A percentile compares a stretch with the other conserved stretches of the same genome.
These are phyloP conservation scores for Sebastes flavidus DNA, from an alignment of 2,797 vertebrate genomes.

Conservation along the genomic window DNA sequence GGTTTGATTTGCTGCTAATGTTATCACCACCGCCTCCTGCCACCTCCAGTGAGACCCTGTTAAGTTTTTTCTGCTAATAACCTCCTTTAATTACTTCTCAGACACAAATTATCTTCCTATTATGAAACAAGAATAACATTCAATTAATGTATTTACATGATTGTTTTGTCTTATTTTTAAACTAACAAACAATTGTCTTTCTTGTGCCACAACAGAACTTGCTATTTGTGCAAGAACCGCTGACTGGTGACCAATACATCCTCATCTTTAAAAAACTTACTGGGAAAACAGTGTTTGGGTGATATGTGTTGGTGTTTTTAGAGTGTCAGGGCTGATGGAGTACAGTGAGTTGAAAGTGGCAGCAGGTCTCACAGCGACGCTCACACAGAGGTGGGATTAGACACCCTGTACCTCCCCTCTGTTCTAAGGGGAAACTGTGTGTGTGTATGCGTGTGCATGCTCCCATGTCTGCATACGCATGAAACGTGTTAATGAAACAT, in stretches of 20 bases:
- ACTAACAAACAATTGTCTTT: neutral
- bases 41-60: slow-evolving; percentile 40
- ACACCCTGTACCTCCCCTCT: neutral
- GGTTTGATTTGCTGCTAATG: slow-evolving; percentile 15
- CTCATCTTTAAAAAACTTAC: neutral
- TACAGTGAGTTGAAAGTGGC: slow-evolving; percentile 2
- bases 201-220: neutral
- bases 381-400: neutral
- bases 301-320: neutral
- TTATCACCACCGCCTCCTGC: slow-evolving; percentile 43
- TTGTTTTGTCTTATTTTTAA: neutral
- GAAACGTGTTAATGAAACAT: slow-evolving; percentile 53
- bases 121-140: slow-evolving; percentile 8
- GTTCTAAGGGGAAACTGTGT: neutral
- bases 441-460: neutral
- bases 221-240: neutral
- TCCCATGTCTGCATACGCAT: slow-evolving; percentile 2
- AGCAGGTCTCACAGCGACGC: neutral
- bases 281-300: neutral
- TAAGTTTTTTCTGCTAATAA: slow-evolving; percentile 49
- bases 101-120: slow-evolving; percentile 41
- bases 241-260: neutral
- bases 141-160: slow-evolving; percentile 6
- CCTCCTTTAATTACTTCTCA: slow-evolving; percentile 57
- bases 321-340: slow-evolving; percentile 8